A percentile compares a stretch with the other conserved stretches of the same genome.
These are phyloP conservation scores for Scortum barcoo DNA, from an alignment of 2,113 vertebrate genomes.

Conservation along the genomic window DNA sequence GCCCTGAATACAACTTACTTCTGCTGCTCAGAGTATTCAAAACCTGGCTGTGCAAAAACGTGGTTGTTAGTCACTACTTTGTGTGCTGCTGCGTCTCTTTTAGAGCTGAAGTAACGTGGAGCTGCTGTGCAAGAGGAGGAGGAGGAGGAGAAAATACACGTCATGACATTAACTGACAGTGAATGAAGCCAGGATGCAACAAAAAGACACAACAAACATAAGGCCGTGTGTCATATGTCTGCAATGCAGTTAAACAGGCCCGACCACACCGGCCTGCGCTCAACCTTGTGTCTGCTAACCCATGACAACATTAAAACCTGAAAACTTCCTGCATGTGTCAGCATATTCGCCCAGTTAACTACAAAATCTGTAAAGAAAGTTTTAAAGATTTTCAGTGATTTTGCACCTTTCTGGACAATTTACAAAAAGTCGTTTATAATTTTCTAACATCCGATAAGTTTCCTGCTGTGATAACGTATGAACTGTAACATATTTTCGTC, in stretches of 20 bases:
- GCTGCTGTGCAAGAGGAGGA: background rate
- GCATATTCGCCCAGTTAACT: background rate
- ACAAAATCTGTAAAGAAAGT: too few relatives aligned
- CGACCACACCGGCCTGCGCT: background rate
- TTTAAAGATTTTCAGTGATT: background rate
- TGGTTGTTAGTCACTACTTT: background rate
- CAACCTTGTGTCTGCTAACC: background rate
- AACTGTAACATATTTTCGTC: background rate
- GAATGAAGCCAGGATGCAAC: conserved; percentile 7
- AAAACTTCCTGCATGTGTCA: background rate
- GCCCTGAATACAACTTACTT: background rate
- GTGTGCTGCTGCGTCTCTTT: background rate
- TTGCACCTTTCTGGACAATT: background rate
- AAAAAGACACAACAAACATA: conserved; percentile 8
- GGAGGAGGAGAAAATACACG: background rate
- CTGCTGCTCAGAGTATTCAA: background rate
- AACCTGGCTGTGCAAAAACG: rapidly evolving
- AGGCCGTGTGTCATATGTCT: background rate
- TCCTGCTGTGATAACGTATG: too few relatives aligned
- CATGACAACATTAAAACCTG: background rate
- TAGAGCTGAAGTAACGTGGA: background rate
- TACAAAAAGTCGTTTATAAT: background rate
- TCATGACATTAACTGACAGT: background rate
- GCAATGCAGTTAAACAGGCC: background rate
- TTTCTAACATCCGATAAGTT: background rate